These are phyloP conservation scores for Percopsis omiscomaycus DNA, from an alignment of 2,797 vertebrate species.

Conservation along the genomic window DNA sequence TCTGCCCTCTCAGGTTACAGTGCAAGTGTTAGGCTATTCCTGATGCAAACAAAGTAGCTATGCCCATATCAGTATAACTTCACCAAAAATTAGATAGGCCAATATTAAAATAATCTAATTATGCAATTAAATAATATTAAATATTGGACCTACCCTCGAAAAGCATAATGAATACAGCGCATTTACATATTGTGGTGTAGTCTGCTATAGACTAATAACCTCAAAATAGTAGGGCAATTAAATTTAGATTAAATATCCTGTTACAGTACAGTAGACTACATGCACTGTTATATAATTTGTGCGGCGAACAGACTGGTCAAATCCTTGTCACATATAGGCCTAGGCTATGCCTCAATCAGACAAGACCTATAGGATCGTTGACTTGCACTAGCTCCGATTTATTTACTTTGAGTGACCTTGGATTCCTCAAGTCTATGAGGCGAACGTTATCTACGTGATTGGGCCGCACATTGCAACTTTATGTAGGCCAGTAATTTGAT, in stretches of 20 bases:
- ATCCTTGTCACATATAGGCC: not conserved
- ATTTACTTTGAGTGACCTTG: conserved; percentile 23
- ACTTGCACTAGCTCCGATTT: not conserved
- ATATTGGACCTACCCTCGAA: conserved; percentile 29
- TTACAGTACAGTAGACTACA: conserved; percentile 43
- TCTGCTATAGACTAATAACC: conserved; percentile 36
- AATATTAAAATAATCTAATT: too few relatives aligned
- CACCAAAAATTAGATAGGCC: not conserved
- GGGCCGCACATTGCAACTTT: conserved; percentile 53
- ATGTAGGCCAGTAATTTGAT: conserved; percentile 77
- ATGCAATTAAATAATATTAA: not conserved
- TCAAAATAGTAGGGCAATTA: conserved; percentile 68
- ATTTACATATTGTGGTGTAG: conserved; percentile 27
- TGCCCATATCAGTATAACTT: not conserved
- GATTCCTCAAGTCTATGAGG: not conserved
- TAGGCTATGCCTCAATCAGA: not conserved
- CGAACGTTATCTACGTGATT: conserved; percentile 5
- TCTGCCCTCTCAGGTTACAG: conserved; percentile 66
- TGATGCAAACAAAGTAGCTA: conserved; percentile 12
- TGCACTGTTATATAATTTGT: conserved; percentile 5
- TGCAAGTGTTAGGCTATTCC: conserved; percentile 18
- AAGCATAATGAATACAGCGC: conserved; percentile 54
- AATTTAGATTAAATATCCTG: conserved; percentile 67
- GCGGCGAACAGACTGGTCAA: not conserved
- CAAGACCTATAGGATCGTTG: not conserved